Conservation (phyloP, 1,140 invertebrate genomes). For the Elysia chlorotica region DNA sequence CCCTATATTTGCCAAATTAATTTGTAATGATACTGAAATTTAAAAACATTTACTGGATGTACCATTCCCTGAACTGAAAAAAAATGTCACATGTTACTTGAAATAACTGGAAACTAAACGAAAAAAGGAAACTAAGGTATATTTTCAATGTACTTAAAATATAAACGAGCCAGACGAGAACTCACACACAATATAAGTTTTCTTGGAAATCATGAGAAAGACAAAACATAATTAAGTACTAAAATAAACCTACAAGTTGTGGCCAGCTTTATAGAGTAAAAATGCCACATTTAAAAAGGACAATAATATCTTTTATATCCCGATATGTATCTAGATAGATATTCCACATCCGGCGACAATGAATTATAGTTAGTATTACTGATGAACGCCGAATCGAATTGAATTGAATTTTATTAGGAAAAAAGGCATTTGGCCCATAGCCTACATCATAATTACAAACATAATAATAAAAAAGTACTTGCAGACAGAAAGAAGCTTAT, state of each 20-base stretch:
- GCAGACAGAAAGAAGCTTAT: too few relatives aligned
- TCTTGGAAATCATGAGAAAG: background rate
- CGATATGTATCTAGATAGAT: too few relatives aligned
- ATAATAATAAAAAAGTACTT: too few relatives aligned
- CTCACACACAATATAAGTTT: background rate
- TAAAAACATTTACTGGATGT: too few relatives aligned
- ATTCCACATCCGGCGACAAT: too few relatives aligned
- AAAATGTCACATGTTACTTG: too few relatives aligned
- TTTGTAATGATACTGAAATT: too few relatives aligned
- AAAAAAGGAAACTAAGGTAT: background rate
- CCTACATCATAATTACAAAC: too few relatives aligned
- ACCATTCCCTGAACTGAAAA: too few relatives aligned
- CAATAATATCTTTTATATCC: too few relatives aligned
- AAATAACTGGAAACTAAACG: background rate
- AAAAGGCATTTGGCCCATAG: too few relatives aligned
- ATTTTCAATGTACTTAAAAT: background rate
- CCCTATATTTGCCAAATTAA: too few relatives aligned
- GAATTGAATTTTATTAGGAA: background rate
- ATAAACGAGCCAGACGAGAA: background rate
- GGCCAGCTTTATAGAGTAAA: background rate
- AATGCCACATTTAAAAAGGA: background rate
- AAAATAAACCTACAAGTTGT: background rate
- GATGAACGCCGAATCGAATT: background rate
- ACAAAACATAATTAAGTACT: background rate
- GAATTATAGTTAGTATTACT: background rate